Conservation (phyloP, 2,113 vertebrate genomes). For the Megaptera novaeangliae region DNA sequence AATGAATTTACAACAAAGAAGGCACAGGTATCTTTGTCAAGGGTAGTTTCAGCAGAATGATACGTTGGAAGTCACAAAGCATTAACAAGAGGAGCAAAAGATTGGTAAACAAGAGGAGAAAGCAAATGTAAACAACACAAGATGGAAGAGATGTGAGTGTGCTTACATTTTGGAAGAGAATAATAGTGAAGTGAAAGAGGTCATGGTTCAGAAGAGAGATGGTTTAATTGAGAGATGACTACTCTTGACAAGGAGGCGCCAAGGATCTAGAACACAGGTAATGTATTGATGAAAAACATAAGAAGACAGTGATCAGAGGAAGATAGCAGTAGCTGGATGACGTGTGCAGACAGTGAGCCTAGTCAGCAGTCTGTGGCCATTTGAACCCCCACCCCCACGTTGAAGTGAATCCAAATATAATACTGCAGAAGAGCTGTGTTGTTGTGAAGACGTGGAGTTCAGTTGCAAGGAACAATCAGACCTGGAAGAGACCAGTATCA, state of each 20-base stretch:
- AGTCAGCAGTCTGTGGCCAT: not conserved
- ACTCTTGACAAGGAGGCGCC: not conserved
- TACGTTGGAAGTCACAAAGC: not conserved
- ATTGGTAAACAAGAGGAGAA: not conserved
- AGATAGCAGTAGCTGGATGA: not conserved
- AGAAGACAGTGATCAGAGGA: not conserved
- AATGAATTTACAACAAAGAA: not conserved
- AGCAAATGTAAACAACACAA: not conserved
- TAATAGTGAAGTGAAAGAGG: not conserved
- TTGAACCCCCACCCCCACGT: accelerated
- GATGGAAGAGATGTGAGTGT: not conserved
- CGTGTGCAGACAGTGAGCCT: not conserved
- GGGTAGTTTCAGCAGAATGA: not conserved
- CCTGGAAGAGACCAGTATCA: not conserved
- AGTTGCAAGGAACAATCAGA: not conserved
- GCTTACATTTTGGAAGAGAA: not conserved
- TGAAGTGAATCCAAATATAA: not conserved
- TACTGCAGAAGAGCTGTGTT: not conserved
- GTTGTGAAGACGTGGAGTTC: not conserved
- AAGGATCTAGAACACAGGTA: not conserved
- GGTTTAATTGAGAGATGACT: not conserved
- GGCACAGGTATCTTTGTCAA: not conserved
- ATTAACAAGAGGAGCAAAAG: not conserved
- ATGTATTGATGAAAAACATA: not conserved
- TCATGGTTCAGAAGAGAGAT: not conserved